Percentiles rank a stretch among this genome's conserved stretches.
Evolutionary conservation across 2,888 invertebrate genomes (phyloP).

Genomic region (Euzetes globulus): DNA sequence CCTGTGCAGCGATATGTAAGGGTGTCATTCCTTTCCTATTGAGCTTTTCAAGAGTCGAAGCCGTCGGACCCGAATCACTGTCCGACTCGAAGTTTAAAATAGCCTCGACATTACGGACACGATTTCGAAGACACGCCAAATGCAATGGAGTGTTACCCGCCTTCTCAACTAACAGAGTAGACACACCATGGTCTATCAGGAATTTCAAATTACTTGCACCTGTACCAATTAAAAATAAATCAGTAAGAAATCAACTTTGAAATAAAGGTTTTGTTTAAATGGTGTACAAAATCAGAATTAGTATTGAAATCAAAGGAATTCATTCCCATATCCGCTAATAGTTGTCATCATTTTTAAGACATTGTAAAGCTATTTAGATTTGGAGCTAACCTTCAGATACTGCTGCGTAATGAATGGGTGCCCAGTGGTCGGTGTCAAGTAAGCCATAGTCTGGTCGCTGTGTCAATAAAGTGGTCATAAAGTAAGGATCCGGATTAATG

Average conservation of each 20-base stretch:
- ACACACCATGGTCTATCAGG: slow-evolving; percentile 45
- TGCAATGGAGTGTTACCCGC: slow-evolving; percentile 49
- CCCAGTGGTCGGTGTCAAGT: slow-evolving; percentile 48
- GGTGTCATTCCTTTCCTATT: slow-evolving; percentile 30
- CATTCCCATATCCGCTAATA: slow-evolving; percentile 1
- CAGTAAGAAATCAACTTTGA: no score
- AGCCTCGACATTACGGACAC: slow-evolving; percentile 48
- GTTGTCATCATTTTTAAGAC: neutral
- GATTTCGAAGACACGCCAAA: slow-evolving; percentile 48
- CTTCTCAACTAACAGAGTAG: slow-evolving; percentile 46
- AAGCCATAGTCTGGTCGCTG: slow-evolving; percentile 50
- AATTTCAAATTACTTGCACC: slow-evolving; percentile 28
- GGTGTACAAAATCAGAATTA: neutral
- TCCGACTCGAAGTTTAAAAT: slow-evolving; percentile 42
- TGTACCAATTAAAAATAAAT: neutral
- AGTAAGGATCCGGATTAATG: slow-evolving; percentile 52
- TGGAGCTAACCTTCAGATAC: slow-evolving; percentile 48
- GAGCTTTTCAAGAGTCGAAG: slow-evolving; percentile 1
- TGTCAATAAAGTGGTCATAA: slow-evolving; percentile 48
- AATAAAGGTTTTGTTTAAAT: no score
- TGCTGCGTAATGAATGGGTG: slow-evolving; percentile 53
- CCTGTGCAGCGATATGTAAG: slow-evolving; percentile 30
- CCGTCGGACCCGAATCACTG: neutral
- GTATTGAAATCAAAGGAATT: neutral
- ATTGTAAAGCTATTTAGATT: slow-evolving; percentile 45